Evolutionary conservation across 2,113 vertebrate genomes (phyloP).

Genomic region (Sprattus sprattus): DNA sequence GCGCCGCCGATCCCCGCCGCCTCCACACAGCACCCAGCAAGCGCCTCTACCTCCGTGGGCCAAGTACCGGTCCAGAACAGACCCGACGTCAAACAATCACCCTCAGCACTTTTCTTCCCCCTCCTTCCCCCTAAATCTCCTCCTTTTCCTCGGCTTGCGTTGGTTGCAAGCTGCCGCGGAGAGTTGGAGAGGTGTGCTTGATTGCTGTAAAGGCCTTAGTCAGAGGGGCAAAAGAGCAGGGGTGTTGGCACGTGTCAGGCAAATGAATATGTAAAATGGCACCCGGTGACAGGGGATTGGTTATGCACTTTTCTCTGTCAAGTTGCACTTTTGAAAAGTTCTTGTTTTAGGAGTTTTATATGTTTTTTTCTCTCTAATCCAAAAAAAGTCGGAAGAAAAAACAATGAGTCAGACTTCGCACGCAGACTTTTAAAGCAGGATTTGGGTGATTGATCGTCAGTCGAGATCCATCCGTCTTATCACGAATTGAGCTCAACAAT

Average conservation of each 20-base stretch:
- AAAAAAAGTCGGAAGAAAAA: neutral
- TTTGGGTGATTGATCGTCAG: conserved; percentile 1
- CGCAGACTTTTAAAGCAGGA: neutral
- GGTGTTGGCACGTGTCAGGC: neutral
- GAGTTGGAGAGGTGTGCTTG: neutral
- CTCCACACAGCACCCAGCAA: neutral
- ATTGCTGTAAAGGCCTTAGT: neutral
- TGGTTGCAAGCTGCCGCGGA: neutral
- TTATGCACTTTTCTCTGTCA: neutral
- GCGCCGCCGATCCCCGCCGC: neutral
- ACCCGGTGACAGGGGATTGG: neutral
- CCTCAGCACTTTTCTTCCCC: neutral
- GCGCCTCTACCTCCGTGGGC: neutral
- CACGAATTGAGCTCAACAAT: neutral
- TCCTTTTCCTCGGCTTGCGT: neutral
- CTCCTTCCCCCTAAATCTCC: neutral
- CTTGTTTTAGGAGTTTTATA: neutral
- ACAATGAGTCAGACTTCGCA: conserved; percentile 10
- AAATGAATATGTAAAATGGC: conserved; percentile 5
- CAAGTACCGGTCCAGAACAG: neutral
- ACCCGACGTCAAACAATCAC: neutral
- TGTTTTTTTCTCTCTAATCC: neutral
- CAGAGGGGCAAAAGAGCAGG: neutral
- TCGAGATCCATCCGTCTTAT: conserved; percentile 10
- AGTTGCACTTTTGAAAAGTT: conserved; percentile 7